Conservation (phyloP, 1,140 invertebrate genomes). For the Melitaea cinxia region DNA sequence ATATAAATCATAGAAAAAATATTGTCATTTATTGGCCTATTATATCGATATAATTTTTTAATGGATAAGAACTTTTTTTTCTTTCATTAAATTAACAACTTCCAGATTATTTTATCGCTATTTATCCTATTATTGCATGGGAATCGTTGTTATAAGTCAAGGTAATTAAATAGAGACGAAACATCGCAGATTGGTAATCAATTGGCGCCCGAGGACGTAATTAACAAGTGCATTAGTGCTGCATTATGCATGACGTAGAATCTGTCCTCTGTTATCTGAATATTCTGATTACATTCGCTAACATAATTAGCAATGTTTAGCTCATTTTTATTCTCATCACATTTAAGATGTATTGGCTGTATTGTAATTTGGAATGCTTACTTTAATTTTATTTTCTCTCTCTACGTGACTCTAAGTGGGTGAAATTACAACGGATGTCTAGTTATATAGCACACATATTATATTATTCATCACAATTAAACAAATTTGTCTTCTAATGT, state of each 20-base stretch:
- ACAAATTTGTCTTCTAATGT: too few species aligned
- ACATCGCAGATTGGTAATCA: slow-evolving; percentile 66
- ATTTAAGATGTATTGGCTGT: not conserved
- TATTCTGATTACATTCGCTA: slow-evolving; percentile 43
- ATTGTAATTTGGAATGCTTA: not conserved
- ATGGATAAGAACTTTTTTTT: too few species aligned
- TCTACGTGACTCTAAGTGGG: too few species aligned
- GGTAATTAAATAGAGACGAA: slow-evolving; percentile 52
- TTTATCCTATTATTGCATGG: slow-evolving; percentile 4
- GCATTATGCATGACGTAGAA: slow-evolving; percentile 68
- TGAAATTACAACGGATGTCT: too few species aligned
- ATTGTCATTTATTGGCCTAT: too few species aligned
- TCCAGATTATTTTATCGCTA: not conserved
- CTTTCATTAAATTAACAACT: not conserved
- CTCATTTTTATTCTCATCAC: slow-evolving; percentile 47
- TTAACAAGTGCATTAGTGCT: slow-evolving; percentile 67
- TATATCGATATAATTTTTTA: too few species aligned
- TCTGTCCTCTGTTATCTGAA: slow-evolving; percentile 57
- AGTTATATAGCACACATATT: too few species aligned
- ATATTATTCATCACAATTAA: too few species aligned
- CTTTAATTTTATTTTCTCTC: too few species aligned
- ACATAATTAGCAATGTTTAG: slow-evolving; percentile 54
- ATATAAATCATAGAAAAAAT: not conserved
- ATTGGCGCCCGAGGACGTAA: slow-evolving; percentile 62
- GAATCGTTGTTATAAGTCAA: slow-evolving; percentile 29